phyloP scores from a whole-genome alignment of 2,113 vertebrate genomes.

The Psilopogon haemacephalus region DNA sequence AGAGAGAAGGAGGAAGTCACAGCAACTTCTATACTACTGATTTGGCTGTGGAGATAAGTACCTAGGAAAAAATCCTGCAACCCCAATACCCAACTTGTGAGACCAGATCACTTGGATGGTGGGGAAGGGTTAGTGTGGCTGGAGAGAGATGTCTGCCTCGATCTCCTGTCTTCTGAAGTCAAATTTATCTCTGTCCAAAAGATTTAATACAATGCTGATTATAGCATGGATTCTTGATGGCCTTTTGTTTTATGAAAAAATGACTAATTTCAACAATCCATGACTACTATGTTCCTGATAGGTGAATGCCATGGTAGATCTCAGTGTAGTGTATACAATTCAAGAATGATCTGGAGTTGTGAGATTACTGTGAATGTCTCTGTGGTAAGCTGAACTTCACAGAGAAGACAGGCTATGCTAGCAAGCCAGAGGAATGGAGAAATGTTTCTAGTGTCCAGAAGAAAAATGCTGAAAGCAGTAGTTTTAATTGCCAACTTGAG shows the following conservation, averaged over 20 bases:
- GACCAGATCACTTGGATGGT: background rate
- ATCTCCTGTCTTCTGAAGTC: background rate
- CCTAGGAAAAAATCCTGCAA: background rate
- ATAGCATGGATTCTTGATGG: background rate
- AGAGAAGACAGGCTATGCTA: background rate
- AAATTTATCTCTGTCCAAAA: background rate
- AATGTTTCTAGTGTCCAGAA: background rate
- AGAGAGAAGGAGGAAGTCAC: background rate
- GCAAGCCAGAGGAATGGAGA: background rate
- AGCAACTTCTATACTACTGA: background rate
- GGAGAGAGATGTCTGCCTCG: background rate
- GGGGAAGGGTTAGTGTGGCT: background rate
- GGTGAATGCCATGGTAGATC: background rate
- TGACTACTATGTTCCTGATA: background rate
- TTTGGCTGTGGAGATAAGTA: background rate
- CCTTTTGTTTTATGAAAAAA: background rate
- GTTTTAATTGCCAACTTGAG: background rate
- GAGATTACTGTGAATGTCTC: background rate
- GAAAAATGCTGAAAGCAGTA: background rate
- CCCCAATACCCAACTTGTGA: background rate
- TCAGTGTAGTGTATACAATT: background rate
- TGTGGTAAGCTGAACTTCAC: background rate
- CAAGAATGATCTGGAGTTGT: background rate
- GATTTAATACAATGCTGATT: background rate
- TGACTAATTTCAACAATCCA: background rate